phyloP scores from a whole-genome alignment of 1,140 invertebrate species.

The Polypedilum pembai region DNA sequence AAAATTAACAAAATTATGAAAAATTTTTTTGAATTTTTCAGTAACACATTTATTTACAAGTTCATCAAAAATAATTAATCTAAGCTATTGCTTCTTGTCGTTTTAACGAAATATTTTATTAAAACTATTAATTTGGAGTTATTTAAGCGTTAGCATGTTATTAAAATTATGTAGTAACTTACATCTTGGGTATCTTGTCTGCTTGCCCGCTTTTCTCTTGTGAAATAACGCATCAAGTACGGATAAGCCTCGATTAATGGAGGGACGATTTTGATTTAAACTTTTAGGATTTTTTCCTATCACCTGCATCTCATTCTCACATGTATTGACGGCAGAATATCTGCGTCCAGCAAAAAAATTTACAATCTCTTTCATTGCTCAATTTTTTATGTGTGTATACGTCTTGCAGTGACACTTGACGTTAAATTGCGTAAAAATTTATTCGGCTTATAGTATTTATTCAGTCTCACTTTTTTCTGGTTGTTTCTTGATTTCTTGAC shows the following conservation, averaged over 20 bases:
- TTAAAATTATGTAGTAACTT: constrained; percentile 33
- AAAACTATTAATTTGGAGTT: no score
- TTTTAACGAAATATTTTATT: no score
- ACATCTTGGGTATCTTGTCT: constrained; percentile 39
- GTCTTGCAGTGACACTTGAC: not conserved
- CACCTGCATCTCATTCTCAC: constrained; percentile 33
- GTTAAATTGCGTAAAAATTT: not conserved
- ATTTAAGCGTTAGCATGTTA: not conserved
- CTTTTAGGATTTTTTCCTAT: constrained; percentile 37
- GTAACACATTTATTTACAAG: not conserved
- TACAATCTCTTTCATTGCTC: constrained; percentile 20
- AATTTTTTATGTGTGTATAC: not conserved
- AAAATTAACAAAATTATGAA: not conserved
- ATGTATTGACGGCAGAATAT: constrained; percentile 39
- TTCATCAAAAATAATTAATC: not conserved
- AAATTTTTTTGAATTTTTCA: not conserved
- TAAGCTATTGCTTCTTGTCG: not conserved
- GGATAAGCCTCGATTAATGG: constrained; percentile 36
- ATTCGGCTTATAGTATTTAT: not conserved
- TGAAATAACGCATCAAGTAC: constrained; percentile 40
- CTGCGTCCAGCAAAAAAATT: constrained; percentile 36
- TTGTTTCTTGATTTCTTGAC: no score
- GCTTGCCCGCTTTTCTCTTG: constrained; percentile 35
- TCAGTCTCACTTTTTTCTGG: no score
- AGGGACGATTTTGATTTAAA: constrained; percentile 39